phyloP scores from a whole-genome alignment of 2,797 vertebrate species.

The Sandelia bainsii region DNA sequence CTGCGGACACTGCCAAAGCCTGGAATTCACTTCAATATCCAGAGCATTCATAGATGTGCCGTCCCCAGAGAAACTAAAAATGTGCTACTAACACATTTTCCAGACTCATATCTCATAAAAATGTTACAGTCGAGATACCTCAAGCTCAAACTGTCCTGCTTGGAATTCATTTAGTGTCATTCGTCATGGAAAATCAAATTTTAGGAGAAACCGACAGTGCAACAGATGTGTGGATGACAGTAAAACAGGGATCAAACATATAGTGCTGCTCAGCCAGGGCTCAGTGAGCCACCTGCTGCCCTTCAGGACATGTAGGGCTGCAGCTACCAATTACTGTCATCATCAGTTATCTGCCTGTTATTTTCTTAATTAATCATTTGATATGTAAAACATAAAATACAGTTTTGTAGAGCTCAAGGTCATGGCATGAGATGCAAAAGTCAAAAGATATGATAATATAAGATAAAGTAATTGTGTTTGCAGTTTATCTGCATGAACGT shows the following conservation, averaged over 20 bases:
- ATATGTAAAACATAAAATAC: too few species aligned
- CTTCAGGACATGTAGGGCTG: neutral
- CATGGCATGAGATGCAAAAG: too few species aligned
- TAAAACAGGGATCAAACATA: neutral
- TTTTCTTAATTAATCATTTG: too few species aligned
- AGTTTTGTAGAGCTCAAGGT: neutral
- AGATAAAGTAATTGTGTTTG: too few species aligned
- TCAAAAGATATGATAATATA: too few species aligned
- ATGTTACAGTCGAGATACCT: slow-evolving; percentile 1
- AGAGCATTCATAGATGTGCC: slow-evolving; percentile 71
- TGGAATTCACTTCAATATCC: slow-evolving; percentile 70
- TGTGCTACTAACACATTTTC: slow-evolving; percentile 78
- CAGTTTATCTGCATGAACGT: too few species aligned
- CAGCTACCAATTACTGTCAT: neutral
- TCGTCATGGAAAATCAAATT: neutral
- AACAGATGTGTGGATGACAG: slow-evolving; percentile 6
- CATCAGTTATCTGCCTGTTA: neutral
- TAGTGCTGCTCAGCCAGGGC: too few species aligned
- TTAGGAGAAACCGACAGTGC: slow-evolving; percentile 6
- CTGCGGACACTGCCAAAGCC: slow-evolving; percentile 72
- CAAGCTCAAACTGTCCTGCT: neutral
- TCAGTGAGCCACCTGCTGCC: neutral
- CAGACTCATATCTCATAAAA: slow-evolving; percentile 67
- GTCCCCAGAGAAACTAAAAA: slow-evolving; percentile 64
- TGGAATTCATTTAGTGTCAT: neutral